Percentiles rank a stretch among this genome's conserved stretches.
Evolutionary conservation across 2,888 invertebrate genomes (phyloP).

Genomic region (Sinhomidia bicolor): DNA sequence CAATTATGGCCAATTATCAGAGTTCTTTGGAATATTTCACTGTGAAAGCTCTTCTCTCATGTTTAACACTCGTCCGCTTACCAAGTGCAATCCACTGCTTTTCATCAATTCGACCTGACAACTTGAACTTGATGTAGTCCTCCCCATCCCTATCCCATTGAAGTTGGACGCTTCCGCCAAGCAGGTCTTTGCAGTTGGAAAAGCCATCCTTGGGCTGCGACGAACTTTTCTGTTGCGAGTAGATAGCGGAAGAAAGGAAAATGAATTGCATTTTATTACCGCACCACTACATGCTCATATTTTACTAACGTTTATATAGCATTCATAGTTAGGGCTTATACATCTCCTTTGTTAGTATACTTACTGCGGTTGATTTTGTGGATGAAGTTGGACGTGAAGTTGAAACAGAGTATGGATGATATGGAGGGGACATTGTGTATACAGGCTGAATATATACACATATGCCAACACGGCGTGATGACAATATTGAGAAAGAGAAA

Average conservation of each 20-base stretch:
- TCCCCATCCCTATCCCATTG: conserved; percentile 92
- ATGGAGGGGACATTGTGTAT: conserved; percentile 46
- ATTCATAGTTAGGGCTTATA: not conserved
- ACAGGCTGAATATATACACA: conserved; percentile 49
- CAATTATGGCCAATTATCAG: conserved; percentile 72
- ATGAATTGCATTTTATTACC: conserved; percentile 80
- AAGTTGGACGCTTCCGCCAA: conserved; percentile 91
- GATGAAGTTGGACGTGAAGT: conserved; percentile 60
- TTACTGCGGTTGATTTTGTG: conserved; percentile 61
- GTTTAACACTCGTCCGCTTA: conserved; percentile 55
- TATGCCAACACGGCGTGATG: not conserved
- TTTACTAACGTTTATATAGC: conserved; percentile 85
- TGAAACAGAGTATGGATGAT: conserved; percentile 9
- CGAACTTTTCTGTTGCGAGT: conserved; percentile 83
- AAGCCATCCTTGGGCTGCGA: conserved; percentile 80
- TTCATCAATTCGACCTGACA: conserved; percentile 89
- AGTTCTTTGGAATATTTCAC: conserved; percentile 34
- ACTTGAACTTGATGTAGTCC: conserved; percentile 88
- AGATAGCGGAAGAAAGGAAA: conserved; percentile 46
- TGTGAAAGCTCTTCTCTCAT: conserved; percentile 28
- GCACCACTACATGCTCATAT: conserved; percentile 86
- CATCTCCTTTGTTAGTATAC: conserved; percentile 11
- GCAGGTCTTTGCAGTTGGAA: conserved; percentile 90
- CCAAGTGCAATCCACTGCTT: conserved; percentile 96
- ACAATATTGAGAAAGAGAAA: conserved; percentile 44